A percentile compares a stretch with the other conserved stretches of the same genome.
Conservation (phyloP, 1,140 invertebrate species). For the Camponotus vicinus region DNA sequence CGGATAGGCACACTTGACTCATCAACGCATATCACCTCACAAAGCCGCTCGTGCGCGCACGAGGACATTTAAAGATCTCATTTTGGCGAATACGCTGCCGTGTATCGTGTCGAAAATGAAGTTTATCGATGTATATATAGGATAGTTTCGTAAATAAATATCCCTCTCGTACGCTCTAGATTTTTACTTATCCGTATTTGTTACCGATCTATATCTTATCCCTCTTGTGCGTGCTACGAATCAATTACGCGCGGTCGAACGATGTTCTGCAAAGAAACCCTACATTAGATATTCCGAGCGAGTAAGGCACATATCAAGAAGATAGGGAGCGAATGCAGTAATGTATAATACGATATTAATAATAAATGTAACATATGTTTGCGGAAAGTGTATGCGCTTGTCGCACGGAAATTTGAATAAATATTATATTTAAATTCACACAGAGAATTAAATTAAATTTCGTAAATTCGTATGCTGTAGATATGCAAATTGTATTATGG, state of each 20-base stretch:
- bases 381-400: neutral
- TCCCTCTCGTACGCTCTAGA: neutral
- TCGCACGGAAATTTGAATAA: constrained; percentile 10
- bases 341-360: constrained; percentile 44
- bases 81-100: neutral
- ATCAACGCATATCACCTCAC: constrained; percentile 72
- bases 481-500: neutral
- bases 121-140: neutral
- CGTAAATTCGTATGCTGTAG: neutral
- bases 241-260: constrained; percentile 38
- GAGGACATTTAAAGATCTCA: constrained; percentile 67
- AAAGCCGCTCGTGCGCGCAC: constrained; percentile 57
- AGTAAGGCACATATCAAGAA: neutral
- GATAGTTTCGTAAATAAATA: too few relatives aligned
- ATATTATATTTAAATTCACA: neutral
- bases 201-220: constrained; percentile 41
- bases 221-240: constrained; percentile 18
- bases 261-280: constrained; percentile 38
- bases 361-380: constrained; percentile 4
- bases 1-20: constrained; percentile 76
- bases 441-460: constrained; percentile 19
- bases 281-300: constrained; percentile 48
- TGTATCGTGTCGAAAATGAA: neutral
- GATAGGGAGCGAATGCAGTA: constrained; percentile 1
- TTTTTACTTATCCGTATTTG: constrained; percentile 35